Evolutionary conservation across 2,113 vertebrate species (phyloP).

Genomic region (Cinclus cinclus): DNA sequence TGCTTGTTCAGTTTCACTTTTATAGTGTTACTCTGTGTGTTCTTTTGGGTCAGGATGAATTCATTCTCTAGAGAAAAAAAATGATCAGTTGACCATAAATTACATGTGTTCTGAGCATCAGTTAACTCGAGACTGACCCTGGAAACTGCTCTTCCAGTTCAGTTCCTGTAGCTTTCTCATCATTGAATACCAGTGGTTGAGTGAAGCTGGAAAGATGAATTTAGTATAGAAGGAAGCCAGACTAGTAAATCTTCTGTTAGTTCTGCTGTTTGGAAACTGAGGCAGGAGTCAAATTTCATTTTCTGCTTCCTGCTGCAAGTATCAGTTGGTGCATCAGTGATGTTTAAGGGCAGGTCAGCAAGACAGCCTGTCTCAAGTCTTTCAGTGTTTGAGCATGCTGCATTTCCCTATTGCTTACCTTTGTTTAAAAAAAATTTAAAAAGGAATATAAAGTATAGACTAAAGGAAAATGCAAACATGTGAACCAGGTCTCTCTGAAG

Average conservation of each 20-base stretch:
- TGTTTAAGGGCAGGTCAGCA: background rate
- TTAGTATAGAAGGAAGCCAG: slow-evolving; percentile 32
- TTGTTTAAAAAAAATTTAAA: background rate
- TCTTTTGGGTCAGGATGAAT: background rate
- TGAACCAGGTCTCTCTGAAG: background rate
- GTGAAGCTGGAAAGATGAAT: slow-evolving; percentile 13
- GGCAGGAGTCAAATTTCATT: slow-evolving; percentile 51
- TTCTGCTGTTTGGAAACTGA: slow-evolving; percentile 64
- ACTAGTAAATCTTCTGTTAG: slow-evolving; percentile 51
- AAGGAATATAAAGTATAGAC: background rate
- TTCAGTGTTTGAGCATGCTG: background rate
- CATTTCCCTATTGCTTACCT: background rate
- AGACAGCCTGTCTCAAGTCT: background rate
- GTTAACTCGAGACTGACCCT: background rate
- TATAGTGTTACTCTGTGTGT: background rate
- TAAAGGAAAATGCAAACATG: background rate
- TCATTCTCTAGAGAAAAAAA: background rate
- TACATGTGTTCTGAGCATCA: background rate
- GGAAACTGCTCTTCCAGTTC: slow-evolving; percentile 8
- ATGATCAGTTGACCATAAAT: background rate
- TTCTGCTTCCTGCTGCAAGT: background rate
- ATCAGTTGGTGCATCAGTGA: background rate
- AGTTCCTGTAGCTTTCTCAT: slow-evolving; percentile 4
- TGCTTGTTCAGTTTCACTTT: background rate
- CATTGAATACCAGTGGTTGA: background rate